A percentile compares a stretch with the other conserved stretches of the same genome.
Evolutionary conservation across 1,140 invertebrate species (phyloP).

Genomic region (Drosophila malerkotliana): DNA sequence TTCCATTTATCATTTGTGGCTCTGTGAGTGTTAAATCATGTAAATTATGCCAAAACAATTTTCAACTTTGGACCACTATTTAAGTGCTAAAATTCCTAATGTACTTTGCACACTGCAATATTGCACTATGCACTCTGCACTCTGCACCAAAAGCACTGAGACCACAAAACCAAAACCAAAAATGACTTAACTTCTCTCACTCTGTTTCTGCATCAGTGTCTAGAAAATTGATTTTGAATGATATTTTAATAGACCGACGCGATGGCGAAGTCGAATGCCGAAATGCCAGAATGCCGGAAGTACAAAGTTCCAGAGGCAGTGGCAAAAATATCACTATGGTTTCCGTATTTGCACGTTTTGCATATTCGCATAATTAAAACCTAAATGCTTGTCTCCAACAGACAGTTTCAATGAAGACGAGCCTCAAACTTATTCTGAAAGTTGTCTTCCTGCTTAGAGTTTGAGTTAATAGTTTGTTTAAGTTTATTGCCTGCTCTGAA

Average conservation of each 20-base stretch:
- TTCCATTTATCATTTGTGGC: conserved; percentile 50
- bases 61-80: conserved; percentile 42
- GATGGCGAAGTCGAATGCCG: conserved; percentile 41
- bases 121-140: background rate
- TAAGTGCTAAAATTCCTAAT: conserved; percentile 47
- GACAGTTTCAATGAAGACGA: conserved; percentile 8
- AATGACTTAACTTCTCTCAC: conserved; percentile 37
- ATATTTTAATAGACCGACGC: conserved; percentile 49
- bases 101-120: conserved; percentile 26
- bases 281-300: conserved; percentile 16
- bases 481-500: background rate
- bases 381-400: conserved; percentile 39
- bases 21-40: conserved; percentile 59
- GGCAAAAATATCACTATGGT: conserved; percentile 61
- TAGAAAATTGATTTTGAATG: conserved; percentile 70
- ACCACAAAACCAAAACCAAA: conserved; percentile 62
- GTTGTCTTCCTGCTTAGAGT: background rate
- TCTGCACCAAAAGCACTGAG: conserved; percentile 43
- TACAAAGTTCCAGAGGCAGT: conserved; percentile 31
- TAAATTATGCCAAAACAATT: conserved; percentile 55
- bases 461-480: conserved; percentile 6
- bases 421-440: conserved; percentile 23
- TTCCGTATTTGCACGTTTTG: conserved; percentile 67
- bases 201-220: conserved; percentile 42
- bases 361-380: conserved; percentile 63